Evolutionary conservation across 2,797 vertebrate species (phyloP).

Genomic region (Artibeus lituratus): DNA sequence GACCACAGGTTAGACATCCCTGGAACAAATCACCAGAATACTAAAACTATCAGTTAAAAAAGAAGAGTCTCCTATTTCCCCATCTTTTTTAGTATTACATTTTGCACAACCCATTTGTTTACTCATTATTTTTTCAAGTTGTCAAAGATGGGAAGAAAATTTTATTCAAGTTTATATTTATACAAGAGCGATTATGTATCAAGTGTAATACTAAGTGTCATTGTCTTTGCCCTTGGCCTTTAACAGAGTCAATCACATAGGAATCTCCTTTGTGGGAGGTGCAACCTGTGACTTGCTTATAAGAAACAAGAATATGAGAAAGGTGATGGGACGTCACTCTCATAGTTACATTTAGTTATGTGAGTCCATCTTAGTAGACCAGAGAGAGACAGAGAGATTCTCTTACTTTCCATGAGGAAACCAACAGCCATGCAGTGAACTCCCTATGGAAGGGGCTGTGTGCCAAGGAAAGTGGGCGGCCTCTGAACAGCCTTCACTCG

Average conservation of each 20-base stretch:
- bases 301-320: background rate
- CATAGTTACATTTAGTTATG: background rate
- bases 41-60: background rate
- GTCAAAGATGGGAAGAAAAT: background rate
- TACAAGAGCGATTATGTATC: background rate
- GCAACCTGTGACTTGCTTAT: background rate
- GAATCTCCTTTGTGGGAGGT: background rate
- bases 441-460: background rate
- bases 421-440: background rate
- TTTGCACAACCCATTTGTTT: background rate
- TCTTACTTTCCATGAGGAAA: background rate
- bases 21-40: background rate
- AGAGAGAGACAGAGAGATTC: background rate
- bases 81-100: background rate
- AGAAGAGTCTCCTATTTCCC: background rate
- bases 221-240: background rate
- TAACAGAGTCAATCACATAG: too few relatives aligned
- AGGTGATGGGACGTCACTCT: background rate
- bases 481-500: background rate
- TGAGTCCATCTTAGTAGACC: background rate
- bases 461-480: background rate
- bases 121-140: background rate
- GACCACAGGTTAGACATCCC: too few relatives aligned
- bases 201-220: background rate
- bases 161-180: background rate